Evolutionary conservation across 2,113 vertebrate genomes (phyloP), one percentile per base, ranked within the genome.

Genomic region (Spheniscus mendiculus): DNA sequence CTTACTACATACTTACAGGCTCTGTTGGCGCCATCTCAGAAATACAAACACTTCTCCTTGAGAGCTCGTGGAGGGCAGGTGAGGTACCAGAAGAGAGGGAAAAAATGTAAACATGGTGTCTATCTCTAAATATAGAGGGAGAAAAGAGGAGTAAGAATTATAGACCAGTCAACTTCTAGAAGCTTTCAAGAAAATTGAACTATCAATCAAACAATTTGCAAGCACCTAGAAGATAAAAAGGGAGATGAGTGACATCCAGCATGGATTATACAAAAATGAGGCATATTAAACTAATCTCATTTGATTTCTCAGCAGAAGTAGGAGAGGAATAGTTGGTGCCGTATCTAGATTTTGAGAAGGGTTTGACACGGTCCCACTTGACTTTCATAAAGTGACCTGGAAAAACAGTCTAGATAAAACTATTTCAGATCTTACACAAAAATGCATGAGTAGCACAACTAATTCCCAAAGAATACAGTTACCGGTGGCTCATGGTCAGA

Each of bases 61-160:
- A 95, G 91, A 91, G 87, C 61, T 67, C 73, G 63, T n/a, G 61
- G 83, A 95, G 93, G 77, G 84, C 93, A 96, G 91, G 93, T 93
- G 83, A 89, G 83, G 86, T 92, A 90, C 83, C 86, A 95, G 87
- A 77, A 89, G 59, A 52, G 63, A 40, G 15, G 45, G 3, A 15
- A 90, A 90, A 76, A 91, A 87, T 82, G 91, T 91, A 95, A 94
- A 95, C 81, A 59, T 32, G 50, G 76, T 69, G 32, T 55, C 63
- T 89, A 20, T 78, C 65, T 87, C 71, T 93, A 91, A 95, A 93
- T 82, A 93, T 47, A 85, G 89, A 90, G 25, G 67, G 63, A 77
- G 40, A 77, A 88, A 85, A 62, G 62, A 96, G 47, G 89, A 87
- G 77, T 84, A 55, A 91, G 89, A 94, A 83, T 94, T 93, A 95